Conservation (phyloP, 37 sponge, comb jelly and placozoan genomes). For the Chondrilla cf. caribensis region DNA sequence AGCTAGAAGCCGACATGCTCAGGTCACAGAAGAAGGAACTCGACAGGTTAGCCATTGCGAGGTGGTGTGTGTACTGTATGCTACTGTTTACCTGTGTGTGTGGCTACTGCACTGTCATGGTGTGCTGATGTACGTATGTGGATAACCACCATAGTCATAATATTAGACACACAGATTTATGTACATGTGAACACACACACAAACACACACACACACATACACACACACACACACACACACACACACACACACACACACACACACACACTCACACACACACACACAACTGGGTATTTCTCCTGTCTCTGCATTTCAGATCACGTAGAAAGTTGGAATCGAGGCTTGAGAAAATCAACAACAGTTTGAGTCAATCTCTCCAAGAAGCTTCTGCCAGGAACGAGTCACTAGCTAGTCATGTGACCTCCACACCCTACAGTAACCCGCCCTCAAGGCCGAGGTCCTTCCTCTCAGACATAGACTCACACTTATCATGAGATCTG, state of each 20-base stretch:
- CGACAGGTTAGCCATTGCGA: slow-evolving; percentile 30
- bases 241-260: background rate
- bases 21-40: slow-evolving; percentile 38
- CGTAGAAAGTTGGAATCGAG: slow-evolving; percentile 35
- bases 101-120: background rate
- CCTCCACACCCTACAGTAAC: too few relatives aligned
- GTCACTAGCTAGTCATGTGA: too few relatives aligned
- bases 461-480: too few relatives aligned
- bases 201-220: background rate
- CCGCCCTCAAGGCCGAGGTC: too few relatives aligned
- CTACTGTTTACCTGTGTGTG: background rate
- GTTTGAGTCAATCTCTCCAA: slow-evolving; percentile 24
- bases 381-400: too few relatives aligned
- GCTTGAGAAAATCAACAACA: slow-evolving; percentile 46
- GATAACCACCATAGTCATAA: background rate
- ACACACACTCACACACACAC: background rate
- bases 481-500: too few relatives aligned
- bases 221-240: background rate
- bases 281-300: background rate
- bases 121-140: background rate
- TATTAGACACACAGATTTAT: background rate
- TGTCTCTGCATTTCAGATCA: background rate
- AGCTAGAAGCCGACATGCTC: slow-evolving; percentile 35
- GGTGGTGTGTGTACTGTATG: background rate
- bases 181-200: background rate